Conservation (phyloP, 2,888 invertebrate species). For the Blastobasis lacticolella region DNA sequence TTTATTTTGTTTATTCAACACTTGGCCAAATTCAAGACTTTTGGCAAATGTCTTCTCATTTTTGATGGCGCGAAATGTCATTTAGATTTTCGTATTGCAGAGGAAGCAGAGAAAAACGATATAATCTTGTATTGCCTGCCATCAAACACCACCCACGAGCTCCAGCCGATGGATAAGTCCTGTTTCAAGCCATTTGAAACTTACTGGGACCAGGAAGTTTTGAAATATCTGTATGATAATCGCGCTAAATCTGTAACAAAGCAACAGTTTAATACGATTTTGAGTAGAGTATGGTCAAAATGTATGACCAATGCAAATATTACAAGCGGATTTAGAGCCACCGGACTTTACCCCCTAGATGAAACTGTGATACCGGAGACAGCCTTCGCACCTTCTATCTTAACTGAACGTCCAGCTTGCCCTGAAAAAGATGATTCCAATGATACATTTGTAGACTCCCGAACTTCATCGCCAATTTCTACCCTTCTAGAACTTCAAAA, state of each 20-base stretch:
- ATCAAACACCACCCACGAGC: constrained; percentile 12
- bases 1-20: constrained; percentile 9
- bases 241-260: background rate
- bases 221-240: background rate
- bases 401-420: background rate
- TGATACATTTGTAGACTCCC: background rate
- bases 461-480: background rate
- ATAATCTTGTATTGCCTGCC: constrained; percentile 11
- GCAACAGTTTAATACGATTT: background rate
- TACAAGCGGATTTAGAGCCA: background rate
- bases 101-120: constrained; percentile 12
- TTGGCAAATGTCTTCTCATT: constrained; percentile 11
- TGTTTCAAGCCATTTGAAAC: constrained; percentile 2
- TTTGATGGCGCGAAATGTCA: constrained; percentile 13
- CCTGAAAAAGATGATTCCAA: background rate
- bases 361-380: constrained; percentile 1
- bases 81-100: constrained; percentile 7
- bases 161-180: constrained; percentile 15
- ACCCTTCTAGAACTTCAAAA: too few species aligned
- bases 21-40: constrained; percentile 8
- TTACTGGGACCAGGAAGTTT: background rate
- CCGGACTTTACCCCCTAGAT: background rate
- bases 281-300: background rate
- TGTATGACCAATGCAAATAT: background rate
- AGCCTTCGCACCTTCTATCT: constrained; percentile 1